Evolutionary conservation across 2,797 vertebrate genomes (phyloP).

Genomic region (Emydoidea blandingii): DNA sequence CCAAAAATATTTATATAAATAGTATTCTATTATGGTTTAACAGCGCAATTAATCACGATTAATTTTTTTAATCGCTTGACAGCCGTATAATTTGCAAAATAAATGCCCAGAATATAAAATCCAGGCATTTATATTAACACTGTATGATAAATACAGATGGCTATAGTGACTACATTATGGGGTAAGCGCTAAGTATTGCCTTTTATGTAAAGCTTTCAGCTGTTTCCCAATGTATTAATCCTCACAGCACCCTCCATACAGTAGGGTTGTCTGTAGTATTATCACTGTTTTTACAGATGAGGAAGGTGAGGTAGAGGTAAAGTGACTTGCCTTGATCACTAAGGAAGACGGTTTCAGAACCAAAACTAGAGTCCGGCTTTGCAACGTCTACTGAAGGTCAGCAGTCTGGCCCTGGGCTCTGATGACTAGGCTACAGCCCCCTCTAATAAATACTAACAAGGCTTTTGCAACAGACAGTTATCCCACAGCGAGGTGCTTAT

Average conservation of each 20-base stretch:
- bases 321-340: neutral
- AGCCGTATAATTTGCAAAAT: neutral
- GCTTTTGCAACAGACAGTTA: neutral
- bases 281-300: neutral
- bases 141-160: neutral
- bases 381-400: too few species aligned
- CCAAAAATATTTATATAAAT: too few species aligned
- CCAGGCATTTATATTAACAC: neutral
- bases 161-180: neutral
- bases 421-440: neutral
- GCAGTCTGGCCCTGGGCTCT: neutral
- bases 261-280: neutral
- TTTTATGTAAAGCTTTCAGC: neutral
- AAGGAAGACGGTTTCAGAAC: neutral
- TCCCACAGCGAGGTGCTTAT: too few species aligned
- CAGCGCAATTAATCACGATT: too few species aligned
- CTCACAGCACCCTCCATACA: neutral
- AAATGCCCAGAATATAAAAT: neutral
- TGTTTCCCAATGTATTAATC: neutral
- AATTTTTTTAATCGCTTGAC: too few species aligned
- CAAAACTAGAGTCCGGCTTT: too few species aligned
- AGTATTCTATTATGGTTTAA: too few species aligned
- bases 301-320: neutral
- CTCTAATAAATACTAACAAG: neutral
- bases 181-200: neutral